These are phyloP conservation scores for Pandemis corylana DNA, from an alignment of 2,888 invertebrate species.

Conservation along the genomic window DNA sequence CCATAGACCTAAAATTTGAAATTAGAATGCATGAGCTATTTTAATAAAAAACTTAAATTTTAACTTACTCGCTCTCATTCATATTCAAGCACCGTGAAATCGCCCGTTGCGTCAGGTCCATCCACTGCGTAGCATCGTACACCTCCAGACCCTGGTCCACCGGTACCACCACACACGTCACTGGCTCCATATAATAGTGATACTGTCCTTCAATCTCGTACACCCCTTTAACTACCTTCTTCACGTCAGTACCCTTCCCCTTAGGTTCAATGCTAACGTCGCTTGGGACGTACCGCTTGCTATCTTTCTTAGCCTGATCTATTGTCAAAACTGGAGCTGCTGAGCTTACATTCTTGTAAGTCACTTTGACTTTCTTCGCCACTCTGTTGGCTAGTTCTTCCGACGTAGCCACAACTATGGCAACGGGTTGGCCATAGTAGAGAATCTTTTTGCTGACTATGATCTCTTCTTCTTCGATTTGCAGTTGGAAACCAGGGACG, in stretches of 20 bases:
- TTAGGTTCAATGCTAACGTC: slow-evolving; percentile 58
- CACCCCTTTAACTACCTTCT: slow-evolving; percentile 82
- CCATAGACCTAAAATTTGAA: too few species aligned
- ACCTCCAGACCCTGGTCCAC: slow-evolving; percentile 89
- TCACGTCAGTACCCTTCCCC: slow-evolving; percentile 65
- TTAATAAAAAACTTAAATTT: too few species aligned
- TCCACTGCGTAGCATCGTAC: slow-evolving; percentile 87
- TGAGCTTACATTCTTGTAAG: slow-evolving; percentile 74
- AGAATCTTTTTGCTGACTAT: slow-evolving; percentile 82
- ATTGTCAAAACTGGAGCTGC: slow-evolving; percentile 69
- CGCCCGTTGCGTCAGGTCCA: slow-evolving; percentile 85
- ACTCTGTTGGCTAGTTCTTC: slow-evolving; percentile 83
- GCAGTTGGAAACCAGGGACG: slow-evolving; percentile 61
- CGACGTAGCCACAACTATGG: slow-evolving; percentile 87
- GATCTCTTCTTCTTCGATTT: slow-evolving; percentile 78
- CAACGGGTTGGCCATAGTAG: slow-evolving; percentile 89
- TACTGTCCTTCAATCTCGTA: slow-evolving; percentile 88
- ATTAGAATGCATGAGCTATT: too few species aligned
- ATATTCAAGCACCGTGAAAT: slow-evolving; percentile 84
- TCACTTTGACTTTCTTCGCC: slow-evolving; percentile 85
- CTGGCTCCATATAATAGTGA: slow-evolving; percentile 91
- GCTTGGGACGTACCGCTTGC: slow-evolving; percentile 57
- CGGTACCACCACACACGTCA: slow-evolving; percentile 87
- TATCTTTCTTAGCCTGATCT: slow-evolving; percentile 76
- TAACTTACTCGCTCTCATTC: slow-evolving; percentile 83